Conservation (phyloP, 2,113 vertebrate genomes). For the Gadus macrocephalus region DNA sequence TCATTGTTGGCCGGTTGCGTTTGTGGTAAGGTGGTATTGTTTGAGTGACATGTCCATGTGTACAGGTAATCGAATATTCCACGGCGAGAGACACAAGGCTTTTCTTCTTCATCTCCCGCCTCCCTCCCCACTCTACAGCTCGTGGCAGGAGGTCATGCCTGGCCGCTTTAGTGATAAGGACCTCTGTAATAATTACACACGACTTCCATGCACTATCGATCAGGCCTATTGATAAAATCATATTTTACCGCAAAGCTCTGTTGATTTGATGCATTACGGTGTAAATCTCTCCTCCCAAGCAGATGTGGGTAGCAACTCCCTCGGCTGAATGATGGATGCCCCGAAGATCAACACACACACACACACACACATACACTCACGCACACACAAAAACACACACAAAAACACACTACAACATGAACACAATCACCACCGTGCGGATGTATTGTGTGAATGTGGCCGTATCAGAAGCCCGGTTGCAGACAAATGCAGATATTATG, state of each 20-base stretch:
- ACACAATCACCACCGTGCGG: neutral
- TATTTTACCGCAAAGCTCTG: conserved; percentile 76
- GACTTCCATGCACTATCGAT: conserved; percentile 71
- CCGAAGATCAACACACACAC: conserved; percentile 46
- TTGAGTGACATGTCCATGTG: conserved; percentile 35
- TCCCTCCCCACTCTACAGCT: conserved; percentile 42
- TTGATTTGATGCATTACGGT: conserved; percentile 64
- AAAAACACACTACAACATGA: conserved; percentile 40
- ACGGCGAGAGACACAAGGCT: conserved; percentile 38
- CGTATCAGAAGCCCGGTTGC: conserved; percentile 50
- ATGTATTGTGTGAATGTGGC: conserved; percentile 48
- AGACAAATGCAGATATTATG: conserved; percentile 57
- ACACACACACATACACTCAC: conserved; percentile 17
- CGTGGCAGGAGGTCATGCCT: conserved; percentile 55
- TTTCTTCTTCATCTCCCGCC: conserved; percentile 35
- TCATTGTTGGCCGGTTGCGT: conserved; percentile 5
- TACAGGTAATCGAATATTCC: conserved; percentile 51
- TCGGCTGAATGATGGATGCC: conserved; percentile 60
- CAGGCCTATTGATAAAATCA: conserved; percentile 74
- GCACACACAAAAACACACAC: neutral
- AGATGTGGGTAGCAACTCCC: conserved; percentile 44
- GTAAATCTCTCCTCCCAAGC: conserved; percentile 63
- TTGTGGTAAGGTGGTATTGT: conserved; percentile 29
- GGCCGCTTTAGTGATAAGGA: conserved; percentile 75
- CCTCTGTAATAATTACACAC: conserved; percentile 72